Conservation (phyloP, 2,113 vertebrate species). For the Mirza zaza region DNA sequence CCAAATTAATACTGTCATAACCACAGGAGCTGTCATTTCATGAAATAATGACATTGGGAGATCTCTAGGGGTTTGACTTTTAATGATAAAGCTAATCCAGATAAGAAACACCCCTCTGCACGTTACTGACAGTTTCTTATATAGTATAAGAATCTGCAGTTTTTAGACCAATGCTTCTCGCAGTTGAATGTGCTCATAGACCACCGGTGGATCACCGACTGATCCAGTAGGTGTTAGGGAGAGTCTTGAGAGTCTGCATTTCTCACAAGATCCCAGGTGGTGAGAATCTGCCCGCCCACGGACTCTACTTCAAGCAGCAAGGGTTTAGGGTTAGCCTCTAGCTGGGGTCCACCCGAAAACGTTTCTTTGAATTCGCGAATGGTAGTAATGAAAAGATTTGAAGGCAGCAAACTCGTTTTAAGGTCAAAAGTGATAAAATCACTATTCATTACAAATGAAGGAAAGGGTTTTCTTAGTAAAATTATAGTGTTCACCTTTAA, state of each 20-base stretch:
- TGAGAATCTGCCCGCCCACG: background rate
- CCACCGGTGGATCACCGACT: background rate
- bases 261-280: background rate
- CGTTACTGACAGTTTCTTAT: background rate
- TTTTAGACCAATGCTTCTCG: background rate
- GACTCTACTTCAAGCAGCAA: background rate
- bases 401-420: constrained; percentile 36
- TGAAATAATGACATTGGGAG: background rate
- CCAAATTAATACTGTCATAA: background rate
- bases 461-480: constrained; percentile 26
- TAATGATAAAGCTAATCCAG: background rate
- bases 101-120: background rate
- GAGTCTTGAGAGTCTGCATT: background rate
- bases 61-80: background rate
- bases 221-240: background rate
- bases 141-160: background rate
- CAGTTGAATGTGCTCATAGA: background rate
- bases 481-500: background rate
- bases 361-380: constrained; percentile 1
- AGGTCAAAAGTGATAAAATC: constrained; percentile 58
- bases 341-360: background rate
- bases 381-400: constrained; percentile 31
- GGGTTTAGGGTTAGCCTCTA: background rate
- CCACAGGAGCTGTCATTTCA: background rate
- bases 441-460: constrained; percentile 42